Conservation (phyloP, 2,888 invertebrate genomes). For the Adineta ricciae region DNA sequence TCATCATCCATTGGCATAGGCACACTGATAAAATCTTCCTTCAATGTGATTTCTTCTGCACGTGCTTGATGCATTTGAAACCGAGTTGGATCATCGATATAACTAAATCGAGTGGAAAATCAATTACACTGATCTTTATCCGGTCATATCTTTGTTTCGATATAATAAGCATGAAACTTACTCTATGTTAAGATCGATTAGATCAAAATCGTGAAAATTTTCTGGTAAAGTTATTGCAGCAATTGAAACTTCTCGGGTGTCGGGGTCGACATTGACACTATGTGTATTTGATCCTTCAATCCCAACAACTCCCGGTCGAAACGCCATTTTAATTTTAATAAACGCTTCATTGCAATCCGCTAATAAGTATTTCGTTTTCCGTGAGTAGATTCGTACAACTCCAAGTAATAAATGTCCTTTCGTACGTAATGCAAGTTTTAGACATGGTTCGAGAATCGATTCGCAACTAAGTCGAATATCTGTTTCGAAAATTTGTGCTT, state of each 20-base stretch:
- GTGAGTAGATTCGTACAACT: conserved; percentile 92
- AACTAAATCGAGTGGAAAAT: conserved; percentile 54
- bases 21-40: conserved; percentile 79
- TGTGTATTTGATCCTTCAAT: background rate
- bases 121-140: no score
- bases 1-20: conserved; percentile 80
- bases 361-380: conserved; percentile 92
- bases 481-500: conserved; percentile 98
- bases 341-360: conserved; percentile 99
- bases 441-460: conserved; percentile 84
- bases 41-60: conserved; percentile 96
- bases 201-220: conserved; percentile 96
- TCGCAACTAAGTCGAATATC: conserved; percentile 98
- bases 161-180: background rate
- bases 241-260: conserved; percentile 88
- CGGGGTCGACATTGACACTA: conserved; percentile 59
- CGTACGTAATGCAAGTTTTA: conserved; percentile 95
- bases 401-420: conserved; percentile 94
- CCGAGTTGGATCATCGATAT: conserved; percentile 90
- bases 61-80: conserved; percentile 90
- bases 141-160: no score
- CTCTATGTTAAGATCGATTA: conserved; percentile 46
- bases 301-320: conserved; percentile 61
- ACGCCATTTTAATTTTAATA: conserved; percentile 99
- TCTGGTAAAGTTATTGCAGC: conserved; percentile 93